A percentile compares a stretch with the other conserved stretches of the same genome.
Conservation (phyloP, 2,888 invertebrate species). For the Taphrorychus bicolor region DNA sequence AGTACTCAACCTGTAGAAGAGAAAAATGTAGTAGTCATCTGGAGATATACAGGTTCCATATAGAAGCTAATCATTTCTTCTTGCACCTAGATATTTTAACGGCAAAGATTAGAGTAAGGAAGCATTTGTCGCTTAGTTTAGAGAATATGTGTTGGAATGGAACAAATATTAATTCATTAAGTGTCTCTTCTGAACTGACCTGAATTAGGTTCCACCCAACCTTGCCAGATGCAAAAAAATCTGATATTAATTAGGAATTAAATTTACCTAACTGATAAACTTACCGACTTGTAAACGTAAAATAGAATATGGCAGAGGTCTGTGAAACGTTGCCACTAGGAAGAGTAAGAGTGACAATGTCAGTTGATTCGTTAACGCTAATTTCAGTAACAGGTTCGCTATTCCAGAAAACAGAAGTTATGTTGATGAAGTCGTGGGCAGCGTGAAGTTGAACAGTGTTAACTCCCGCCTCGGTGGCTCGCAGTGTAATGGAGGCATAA, state of each 20-base stretch:
- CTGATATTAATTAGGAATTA: not conserved
- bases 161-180: too few relatives aligned
- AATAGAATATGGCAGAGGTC: slow-evolving; percentile 5
- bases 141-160: too few relatives aligned
- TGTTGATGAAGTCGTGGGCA: slow-evolving; percentile 37
- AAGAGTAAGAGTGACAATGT: slow-evolving; percentile 37
- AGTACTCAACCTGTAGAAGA: slow-evolving; percentile 40
- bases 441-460: slow-evolving; percentile 37
- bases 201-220: not conserved
- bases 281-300: slow-evolving; percentile 36
- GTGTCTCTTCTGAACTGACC: too few relatives aligned
- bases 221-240: not conserved
- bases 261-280: not conserved
- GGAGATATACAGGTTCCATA: too few relatives aligned
- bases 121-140: too few relatives aligned
- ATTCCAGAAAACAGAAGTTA: slow-evolving; percentile 19
- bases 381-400: slow-evolving; percentile 21
- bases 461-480: slow-evolving; percentile 4
- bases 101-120: too few relatives aligned
- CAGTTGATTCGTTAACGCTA: slow-evolving; percentile 30
- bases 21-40: too few relatives aligned
- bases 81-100: too few relatives aligned
- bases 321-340: not conserved
- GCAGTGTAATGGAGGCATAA: slow-evolving; percentile 25
- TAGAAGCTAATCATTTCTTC: too few relatives aligned